These are phyloP conservation scores for Cremastinae sp. DNA, from an alignment of 2,888 invertebrate species.

Conservation along the genomic window DNA sequence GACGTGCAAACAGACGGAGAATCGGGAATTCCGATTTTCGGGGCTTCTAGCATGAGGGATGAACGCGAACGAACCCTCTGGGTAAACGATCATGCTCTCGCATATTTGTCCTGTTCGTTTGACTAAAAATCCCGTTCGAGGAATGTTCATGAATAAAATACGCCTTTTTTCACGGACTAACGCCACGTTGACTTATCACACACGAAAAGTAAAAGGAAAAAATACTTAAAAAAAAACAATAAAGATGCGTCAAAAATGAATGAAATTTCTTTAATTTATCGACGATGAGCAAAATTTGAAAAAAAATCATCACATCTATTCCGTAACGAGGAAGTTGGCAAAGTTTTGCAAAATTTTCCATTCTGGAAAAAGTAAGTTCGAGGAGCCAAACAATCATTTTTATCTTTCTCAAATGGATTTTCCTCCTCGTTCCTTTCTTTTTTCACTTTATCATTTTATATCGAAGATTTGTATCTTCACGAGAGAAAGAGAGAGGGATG, in stretches of 20 bases:
- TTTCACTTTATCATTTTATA: conserved; percentile 40
- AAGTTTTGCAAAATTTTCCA: conserved; percentile 43
- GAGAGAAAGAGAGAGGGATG: conserved; percentile 20
- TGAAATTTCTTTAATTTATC: no score
- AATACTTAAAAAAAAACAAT: no score
- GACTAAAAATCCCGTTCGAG: background rate
- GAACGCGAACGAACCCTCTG: conserved; percentile 26
- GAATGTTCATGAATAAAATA: background rate
- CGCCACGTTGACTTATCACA: no score
- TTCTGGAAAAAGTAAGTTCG: conserved; percentile 40
- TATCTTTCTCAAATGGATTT: conserved; percentile 3
- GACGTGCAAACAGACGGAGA: conserved; percentile 9
- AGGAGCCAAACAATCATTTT: conserved; percentile 25
- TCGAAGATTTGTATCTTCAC: conserved; percentile 18
- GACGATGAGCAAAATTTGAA: no score
- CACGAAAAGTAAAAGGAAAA: no score
- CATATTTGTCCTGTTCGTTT: background rate
- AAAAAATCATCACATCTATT: background rate
- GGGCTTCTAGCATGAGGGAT: background rate
- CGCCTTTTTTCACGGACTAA: conserved; percentile 27
- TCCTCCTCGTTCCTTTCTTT: conserved; percentile 23
- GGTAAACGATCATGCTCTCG: conserved; percentile 12
- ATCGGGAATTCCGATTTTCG: background rate
- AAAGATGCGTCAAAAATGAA: no score
- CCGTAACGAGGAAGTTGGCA: background rate